phyloP scores from a whole-genome alignment of 1,140 invertebrate species.

The Penaeus indicus region DNA sequence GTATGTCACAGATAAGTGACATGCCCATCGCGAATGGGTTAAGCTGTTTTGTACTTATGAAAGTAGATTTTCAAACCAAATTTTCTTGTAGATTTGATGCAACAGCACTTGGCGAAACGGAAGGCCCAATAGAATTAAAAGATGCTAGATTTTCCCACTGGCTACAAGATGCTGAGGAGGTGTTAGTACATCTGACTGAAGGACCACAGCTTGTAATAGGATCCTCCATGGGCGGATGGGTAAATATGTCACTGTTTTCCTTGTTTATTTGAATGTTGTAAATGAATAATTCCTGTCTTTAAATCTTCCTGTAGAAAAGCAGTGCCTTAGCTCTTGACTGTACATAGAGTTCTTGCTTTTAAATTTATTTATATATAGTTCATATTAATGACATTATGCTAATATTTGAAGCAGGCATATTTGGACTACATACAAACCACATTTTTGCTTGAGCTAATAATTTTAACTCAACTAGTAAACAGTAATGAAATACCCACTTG shows the following conservation, averaged over 20 bases:
- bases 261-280: neutral
- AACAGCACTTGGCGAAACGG: slow-evolving; percentile 33
- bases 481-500: too few species aligned
- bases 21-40: too few species aligned
- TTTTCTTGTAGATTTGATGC: slow-evolving; percentile 31
- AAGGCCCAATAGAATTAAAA: slow-evolving; percentile 31
- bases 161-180: slow-evolving; percentile 40
- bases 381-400: too few species aligned
- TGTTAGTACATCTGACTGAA: slow-evolving; percentile 37
- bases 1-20: too few species aligned
- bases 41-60: too few species aligned
- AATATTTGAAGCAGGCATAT: too few species aligned
- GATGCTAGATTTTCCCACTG: slow-evolving; percentile 34
- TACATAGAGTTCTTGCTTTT: too few species aligned
- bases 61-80: neutral
- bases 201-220: slow-evolving; percentile 40
- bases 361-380: too few species aligned
- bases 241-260: neutral
- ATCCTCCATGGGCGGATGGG: slow-evolving; percentile 45
- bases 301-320: neutral
- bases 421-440: too few species aligned
- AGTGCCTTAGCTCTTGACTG: too few species aligned
- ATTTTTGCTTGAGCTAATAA: too few species aligned
- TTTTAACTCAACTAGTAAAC: too few species aligned
- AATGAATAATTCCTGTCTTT: neutral